phyloP scores from a whole-genome alignment of 2,113 vertebrate species.

The Mesembrinibis cayennensis region DNA sequence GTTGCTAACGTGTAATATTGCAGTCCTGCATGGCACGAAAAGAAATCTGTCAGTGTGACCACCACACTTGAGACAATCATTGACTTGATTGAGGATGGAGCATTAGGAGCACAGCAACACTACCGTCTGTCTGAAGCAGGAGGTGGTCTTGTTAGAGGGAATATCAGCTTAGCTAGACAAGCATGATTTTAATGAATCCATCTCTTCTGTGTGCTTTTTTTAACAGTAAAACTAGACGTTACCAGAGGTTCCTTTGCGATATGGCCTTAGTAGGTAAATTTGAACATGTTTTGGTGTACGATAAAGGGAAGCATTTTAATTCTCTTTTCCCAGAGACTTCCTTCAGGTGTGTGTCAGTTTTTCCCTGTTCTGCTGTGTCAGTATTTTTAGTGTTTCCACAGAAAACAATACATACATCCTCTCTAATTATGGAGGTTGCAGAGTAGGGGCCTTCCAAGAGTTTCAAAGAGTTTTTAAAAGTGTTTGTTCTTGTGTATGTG shows the following conservation, averaged over 20 bases:
- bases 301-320: conserved; percentile 4
- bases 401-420: neutral
- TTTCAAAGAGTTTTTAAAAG: neutral
- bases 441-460: neutral
- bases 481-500: neutral
- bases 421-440: neutral
- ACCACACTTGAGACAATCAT: neutral
- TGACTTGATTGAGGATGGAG: neutral
- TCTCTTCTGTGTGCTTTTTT: conserved; percentile 7
- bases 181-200: neutral
- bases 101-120: neutral
- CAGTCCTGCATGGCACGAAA: neutral
- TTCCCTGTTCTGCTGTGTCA: neutral
- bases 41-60: neutral
- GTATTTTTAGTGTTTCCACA: neutral
- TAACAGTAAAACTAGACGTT: conserved; percentile 22
- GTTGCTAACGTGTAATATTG: neutral
- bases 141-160: neutral
- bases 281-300: neutral
- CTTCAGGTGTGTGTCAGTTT: neutral
- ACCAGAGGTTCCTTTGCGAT: neutral
- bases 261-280: neutral
- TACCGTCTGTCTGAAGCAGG: neutral
- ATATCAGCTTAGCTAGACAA: neutral
- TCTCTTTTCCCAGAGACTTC: neutral